phyloP scores from a whole-genome alignment of 2,113 vertebrate species.

The Ranitomeya imitator region DNA sequence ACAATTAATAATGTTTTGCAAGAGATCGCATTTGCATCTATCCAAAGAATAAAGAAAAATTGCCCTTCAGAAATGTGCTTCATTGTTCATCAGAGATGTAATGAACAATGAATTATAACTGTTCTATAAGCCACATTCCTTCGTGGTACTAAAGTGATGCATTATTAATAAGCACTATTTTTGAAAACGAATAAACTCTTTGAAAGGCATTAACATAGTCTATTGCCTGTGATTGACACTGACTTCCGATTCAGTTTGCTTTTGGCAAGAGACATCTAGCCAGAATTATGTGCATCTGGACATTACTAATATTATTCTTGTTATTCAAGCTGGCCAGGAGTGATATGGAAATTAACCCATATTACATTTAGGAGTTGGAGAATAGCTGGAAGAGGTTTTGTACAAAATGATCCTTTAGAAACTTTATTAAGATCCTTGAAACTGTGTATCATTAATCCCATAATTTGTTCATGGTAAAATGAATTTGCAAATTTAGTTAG shows the following conservation, averaged over 20 bases:
- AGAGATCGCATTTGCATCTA: conserved; percentile 68
- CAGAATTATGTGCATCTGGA: conserved; percentile 80
- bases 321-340: conserved; percentile 73
- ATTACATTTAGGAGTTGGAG: conserved; percentile 59
- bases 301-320: conserved; percentile 78
- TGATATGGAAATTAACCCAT: conserved; percentile 74
- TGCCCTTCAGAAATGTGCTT: conserved; percentile 68
- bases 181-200: conserved; percentile 78
- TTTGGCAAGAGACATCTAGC: conserved; percentile 75
- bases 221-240: conserved; percentile 82
- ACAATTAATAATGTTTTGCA: conserved; percentile 72
- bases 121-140: conserved; percentile 70
- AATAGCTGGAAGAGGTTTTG: conserved; percentile 50
- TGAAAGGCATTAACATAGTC: conserved; percentile 82
- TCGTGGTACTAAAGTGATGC: conserved; percentile 73
- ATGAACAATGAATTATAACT: conserved; percentile 73
- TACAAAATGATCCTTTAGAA: conserved; percentile 40
- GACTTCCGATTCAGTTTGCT: conserved; percentile 79
- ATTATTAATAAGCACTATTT: conserved; percentile 85
- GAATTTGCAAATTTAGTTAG: conserved; percentile 1
- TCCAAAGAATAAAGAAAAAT: conserved; percentile 75
- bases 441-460: conserved; percentile 16
- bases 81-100: conserved; percentile 66
- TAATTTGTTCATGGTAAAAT: conserved; percentile 21
- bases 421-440: conserved; percentile 39